phyloP scores from a whole-genome alignment of 2,888 invertebrate genomes.

The Drosophila rellima region DNA sequence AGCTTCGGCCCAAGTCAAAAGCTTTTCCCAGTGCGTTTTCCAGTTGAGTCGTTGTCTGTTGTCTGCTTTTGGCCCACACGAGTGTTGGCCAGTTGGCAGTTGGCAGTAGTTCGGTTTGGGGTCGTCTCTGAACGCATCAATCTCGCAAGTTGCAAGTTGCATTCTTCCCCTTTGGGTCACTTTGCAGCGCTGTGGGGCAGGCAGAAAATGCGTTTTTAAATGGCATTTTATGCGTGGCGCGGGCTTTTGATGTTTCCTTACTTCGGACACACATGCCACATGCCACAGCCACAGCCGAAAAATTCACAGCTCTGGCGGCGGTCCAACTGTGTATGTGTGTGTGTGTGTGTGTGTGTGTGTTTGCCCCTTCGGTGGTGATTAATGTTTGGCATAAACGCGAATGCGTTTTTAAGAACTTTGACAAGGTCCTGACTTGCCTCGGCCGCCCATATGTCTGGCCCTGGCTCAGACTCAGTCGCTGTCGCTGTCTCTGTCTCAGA shows the following conservation, averaged over 20 bases:
- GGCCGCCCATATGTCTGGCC: slow-evolving; percentile 64
- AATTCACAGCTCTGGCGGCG: slow-evolving; percentile 74
- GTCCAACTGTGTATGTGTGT: slow-evolving; percentile 3
- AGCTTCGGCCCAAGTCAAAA: slow-evolving; percentile 30
- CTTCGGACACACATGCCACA: slow-evolving; percentile 53
- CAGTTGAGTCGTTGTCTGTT: not conserved
- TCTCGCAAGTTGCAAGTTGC: slow-evolving; percentile 65
- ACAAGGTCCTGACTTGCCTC: slow-evolving; percentile 78
- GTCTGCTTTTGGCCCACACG: slow-evolving; percentile 6
- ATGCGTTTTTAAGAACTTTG: slow-evolving; percentile 80
- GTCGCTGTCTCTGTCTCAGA: not conserved
- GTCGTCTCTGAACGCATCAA: slow-evolving; percentile 78
- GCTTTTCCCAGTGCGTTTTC: slow-evolving; percentile 20
- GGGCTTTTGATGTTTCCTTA: slow-evolving; percentile 73
- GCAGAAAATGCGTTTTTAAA: slow-evolving; percentile 83
- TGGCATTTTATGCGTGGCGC: slow-evolving; percentile 82
- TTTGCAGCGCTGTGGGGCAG: slow-evolving; percentile 41
- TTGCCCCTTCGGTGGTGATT: slow-evolving; percentile 70
- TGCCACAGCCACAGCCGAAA: slow-evolving; percentile 67
- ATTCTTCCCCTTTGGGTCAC: slow-evolving; percentile 57
- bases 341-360: too few species aligned
- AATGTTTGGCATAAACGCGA: slow-evolving; percentile 82
- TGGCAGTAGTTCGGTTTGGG: slow-evolving; percentile 60
- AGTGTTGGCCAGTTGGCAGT: slow-evolving; percentile 28
- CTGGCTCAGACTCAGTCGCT: slow-evolving; percentile 18